A percentile compares a stretch with the other conserved stretches of the same genome.
phyloP scores from a whole-genome alignment of 2,888 invertebrate species.

The Formica aserva region DNA sequence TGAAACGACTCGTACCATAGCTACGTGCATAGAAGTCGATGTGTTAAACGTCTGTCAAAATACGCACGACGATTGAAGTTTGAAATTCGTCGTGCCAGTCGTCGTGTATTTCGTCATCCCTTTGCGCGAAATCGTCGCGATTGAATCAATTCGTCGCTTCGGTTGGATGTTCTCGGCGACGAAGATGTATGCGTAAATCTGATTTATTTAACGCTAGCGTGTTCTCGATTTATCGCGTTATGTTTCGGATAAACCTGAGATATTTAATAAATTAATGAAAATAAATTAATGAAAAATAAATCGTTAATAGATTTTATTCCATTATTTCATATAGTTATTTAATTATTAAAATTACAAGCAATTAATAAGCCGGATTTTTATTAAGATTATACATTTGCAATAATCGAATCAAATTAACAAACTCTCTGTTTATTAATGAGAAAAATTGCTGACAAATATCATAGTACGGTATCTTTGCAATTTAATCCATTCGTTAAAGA shows the following conservation, averaged over 20 bases:
- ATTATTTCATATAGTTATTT: background rate
- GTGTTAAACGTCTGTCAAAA: constrained; percentile 32
- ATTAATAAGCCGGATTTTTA: background rate
- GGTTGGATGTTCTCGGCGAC: constrained; percentile 14
- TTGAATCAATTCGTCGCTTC: constrained; percentile 37
- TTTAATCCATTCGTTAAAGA: background rate
- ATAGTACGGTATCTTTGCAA: background rate
- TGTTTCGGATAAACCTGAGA: background rate
- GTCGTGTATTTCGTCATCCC: constrained; percentile 16
- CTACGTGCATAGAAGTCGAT: constrained; percentile 33
- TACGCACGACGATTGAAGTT: constrained; percentile 30
- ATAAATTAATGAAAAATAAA: constrained; percentile 7
- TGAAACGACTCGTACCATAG: constrained; percentile 13
- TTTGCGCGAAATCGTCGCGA: constrained; percentile 44
- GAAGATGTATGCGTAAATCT: constrained; percentile 15
- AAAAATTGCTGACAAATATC: background rate
- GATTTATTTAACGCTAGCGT: background rate
- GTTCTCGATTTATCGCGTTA: background rate
- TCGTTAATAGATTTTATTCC: background rate
- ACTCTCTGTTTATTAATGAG: background rate
- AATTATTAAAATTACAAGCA: background rate
- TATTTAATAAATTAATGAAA: constrained; percentile 11
- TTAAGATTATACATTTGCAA: background rate
- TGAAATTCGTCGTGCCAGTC: constrained; percentile 31
- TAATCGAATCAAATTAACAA: background rate